phyloP scores from a whole-genome alignment of 2,113 vertebrate species.

The Atractosteus spatula region DNA sequence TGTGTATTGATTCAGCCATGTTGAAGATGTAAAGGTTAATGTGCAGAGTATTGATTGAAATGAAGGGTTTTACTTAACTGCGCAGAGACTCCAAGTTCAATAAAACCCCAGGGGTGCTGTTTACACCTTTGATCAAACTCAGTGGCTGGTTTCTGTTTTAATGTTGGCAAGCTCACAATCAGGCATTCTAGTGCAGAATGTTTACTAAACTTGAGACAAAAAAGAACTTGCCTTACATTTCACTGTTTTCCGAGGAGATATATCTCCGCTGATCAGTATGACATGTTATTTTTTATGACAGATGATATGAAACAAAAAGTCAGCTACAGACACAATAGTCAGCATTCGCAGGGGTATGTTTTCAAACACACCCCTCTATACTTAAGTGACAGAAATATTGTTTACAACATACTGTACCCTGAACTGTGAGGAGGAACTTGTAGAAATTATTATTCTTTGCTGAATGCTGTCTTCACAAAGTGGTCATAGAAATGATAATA shows the following conservation, averaged over 20 bases:
- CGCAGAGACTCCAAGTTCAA: conserved; percentile 1
- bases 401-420: no score
- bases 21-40: conserved; percentile 23
- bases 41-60: conserved; percentile 13
- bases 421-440: no score
- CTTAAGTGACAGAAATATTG: no score
- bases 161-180: background rate
- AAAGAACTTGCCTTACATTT: no score
- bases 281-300: no score
- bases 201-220: background rate
- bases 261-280: background rate
- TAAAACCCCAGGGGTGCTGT: conserved; percentile 2
- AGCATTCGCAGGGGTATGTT: background rate
- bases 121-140: conserved; percentile 3
- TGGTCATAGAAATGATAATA: no score
- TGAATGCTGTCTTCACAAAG: no score
- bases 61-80: conserved; percentile 20
- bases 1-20: conserved; percentile 17
- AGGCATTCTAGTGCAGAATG: background rate
- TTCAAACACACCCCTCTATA: background rate
- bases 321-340: background rate
- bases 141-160: background rate
- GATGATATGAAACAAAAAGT: background rate
- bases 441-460: no score
- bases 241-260: background rate